phyloP scores from a whole-genome alignment of 1,140 invertebrate genomes.

The Anoplophora glabripennis region DNA sequence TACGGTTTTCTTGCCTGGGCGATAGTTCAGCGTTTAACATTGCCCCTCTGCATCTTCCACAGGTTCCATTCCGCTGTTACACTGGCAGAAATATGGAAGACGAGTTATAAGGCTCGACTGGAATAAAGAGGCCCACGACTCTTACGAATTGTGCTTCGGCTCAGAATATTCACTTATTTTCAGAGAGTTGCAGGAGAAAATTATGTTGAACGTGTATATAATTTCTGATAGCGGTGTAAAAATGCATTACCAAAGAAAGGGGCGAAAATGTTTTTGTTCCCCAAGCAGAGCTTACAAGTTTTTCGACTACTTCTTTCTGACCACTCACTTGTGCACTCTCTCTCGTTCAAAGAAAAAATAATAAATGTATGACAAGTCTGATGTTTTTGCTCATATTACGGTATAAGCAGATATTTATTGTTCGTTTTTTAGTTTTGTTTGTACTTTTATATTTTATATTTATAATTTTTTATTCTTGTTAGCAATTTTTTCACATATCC shows the following conservation, averaged over 20 bases:
- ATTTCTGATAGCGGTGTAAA: background rate
- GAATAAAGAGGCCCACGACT: constrained; percentile 59
- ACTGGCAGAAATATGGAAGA: constrained; percentile 97
- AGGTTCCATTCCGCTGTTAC: constrained; percentile 96
- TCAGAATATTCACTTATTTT: too few relatives aligned
- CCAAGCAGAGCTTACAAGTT: constrained; percentile 3
- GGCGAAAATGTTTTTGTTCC: constrained; percentile 4
- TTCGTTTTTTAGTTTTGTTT: constrained; percentile 9
- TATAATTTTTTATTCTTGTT: constrained; percentile 7
- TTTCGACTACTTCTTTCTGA: background rate
- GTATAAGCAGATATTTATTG: constrained; percentile 12
- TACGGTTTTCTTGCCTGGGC: constrained; percentile 94
- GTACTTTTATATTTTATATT: background rate
- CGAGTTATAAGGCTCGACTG: constrained; percentile 88
- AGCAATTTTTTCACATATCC: constrained; percentile 12
- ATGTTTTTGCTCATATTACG: constrained; percentile 31
- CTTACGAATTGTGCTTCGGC: background rate
- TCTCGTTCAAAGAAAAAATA: background rate
- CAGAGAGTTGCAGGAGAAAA: background rate
- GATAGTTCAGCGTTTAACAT: constrained; percentile 86
- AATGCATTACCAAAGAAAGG: background rate
- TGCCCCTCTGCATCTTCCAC: constrained; percentile 95
- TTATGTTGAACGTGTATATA: background rate
- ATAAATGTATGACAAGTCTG: constrained; percentile 28
- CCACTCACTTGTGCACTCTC: background rate